phyloP scores from a whole-genome alignment of 2,888 invertebrate species.

The Drosophila paracracens region DNA sequence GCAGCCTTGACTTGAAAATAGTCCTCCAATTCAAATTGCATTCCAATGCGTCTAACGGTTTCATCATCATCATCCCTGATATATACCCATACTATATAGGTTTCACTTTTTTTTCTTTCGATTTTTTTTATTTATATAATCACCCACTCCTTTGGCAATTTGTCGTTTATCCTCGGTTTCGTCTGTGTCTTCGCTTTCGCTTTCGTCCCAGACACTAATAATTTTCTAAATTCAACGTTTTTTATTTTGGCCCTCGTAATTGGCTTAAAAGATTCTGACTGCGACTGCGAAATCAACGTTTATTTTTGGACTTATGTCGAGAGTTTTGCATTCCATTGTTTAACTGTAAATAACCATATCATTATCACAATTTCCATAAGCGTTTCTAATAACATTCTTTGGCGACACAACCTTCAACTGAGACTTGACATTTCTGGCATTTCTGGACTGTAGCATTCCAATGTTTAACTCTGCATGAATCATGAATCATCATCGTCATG shows the following conservation, averaged over 20 bases:
- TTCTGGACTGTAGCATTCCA: slow-evolving; percentile 6
- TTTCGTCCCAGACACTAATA: slow-evolving; percentile 61
- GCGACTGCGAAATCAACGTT: slow-evolving; percentile 51
- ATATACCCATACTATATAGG: background rate
- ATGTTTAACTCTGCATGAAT: slow-evolving; percentile 20
- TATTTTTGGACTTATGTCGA: slow-evolving; percentile 39
- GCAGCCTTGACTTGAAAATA: slow-evolving; percentile 55
- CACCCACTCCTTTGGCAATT: slow-evolving; percentile 59
- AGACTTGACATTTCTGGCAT: slow-evolving; percentile 6
- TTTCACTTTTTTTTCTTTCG: background rate
- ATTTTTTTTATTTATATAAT: slow-evolving; percentile 37
- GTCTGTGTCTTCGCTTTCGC: slow-evolving; percentile 6
- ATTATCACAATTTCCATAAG: slow-evolving; percentile 14
- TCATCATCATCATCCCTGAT: slow-evolving; percentile 46
- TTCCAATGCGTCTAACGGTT: slow-evolving; percentile 79
- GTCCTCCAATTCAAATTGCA: slow-evolving; percentile 57
- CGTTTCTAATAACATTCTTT: background rate
- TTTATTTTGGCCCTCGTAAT: slow-evolving; percentile 38
- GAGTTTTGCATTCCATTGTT: slow-evolving; percentile 35
- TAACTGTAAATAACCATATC: slow-evolving; percentile 7
- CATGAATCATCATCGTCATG: slow-evolving; percentile 36
- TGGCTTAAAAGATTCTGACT: slow-evolving; percentile 35
- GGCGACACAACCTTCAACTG: background rate
- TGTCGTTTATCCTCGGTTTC: slow-evolving; percentile 65
- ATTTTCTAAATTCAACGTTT: slow-evolving; percentile 61